phyloP scores from a whole-genome alignment of 2,888 invertebrate species.

The Hypselothyrea guttata region DNA sequence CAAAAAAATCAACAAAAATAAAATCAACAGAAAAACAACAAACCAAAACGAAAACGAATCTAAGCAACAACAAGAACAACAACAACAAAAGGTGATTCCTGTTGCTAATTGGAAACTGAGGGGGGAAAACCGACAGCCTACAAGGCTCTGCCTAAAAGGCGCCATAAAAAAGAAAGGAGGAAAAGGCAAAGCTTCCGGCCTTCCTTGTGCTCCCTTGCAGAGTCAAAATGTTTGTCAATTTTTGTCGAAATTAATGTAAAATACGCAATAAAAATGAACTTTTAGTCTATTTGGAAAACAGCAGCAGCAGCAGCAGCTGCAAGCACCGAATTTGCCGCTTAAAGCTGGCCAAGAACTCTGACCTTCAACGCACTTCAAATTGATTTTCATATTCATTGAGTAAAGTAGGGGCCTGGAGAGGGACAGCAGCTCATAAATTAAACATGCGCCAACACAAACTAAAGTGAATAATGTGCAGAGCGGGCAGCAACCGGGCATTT shows the following conservation, averaged over 20 bases:
- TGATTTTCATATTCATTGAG: slow-evolving; percentile 71
- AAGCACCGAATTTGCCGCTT: no score
- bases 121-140: slow-evolving; percentile 40
- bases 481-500: slow-evolving; percentile 49
- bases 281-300: slow-evolving; percentile 2
- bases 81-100: slow-evolving; percentile 70
- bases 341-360: slow-evolving; percentile 8
- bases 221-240: slow-evolving; percentile 67
- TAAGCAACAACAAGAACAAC: slow-evolving; percentile 13
- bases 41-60: background rate
- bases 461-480: slow-evolving; percentile 55
- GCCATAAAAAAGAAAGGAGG: slow-evolving; percentile 7
- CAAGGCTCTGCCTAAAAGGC: background rate
- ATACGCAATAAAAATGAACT: slow-evolving; percentile 41
- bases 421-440: slow-evolving; percentile 62
- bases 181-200: slow-evolving; percentile 35
- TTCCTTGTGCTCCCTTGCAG: background rate
- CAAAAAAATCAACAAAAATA: no score
- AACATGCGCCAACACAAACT: slow-evolving; percentile 69
- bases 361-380: slow-evolving; percentile 52
- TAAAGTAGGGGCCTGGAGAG: slow-evolving; percentile 15
- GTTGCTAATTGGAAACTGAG: slow-evolving; percentile 74
- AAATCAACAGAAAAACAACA: background rate
- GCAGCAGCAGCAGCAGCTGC: no score
- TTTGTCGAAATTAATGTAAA: slow-evolving; percentile 66